Evolutionary conservation across 2,113 vertebrate genomes (phyloP).

Genomic region (Ptilonorhynchus violaceus): DNA sequence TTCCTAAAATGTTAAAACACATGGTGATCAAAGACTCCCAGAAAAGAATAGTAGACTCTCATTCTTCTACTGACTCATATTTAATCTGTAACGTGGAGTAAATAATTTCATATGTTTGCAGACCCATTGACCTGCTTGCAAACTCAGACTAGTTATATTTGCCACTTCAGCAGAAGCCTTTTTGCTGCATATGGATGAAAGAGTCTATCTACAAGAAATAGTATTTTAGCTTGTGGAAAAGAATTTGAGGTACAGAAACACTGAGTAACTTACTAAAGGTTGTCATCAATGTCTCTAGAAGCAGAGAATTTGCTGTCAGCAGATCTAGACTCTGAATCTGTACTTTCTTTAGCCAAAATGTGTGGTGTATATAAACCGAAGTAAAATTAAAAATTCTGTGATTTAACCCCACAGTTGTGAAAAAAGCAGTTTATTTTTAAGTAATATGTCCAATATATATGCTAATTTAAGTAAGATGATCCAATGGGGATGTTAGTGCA

Average conservation of each 20-base stretch:
- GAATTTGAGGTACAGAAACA: background rate
- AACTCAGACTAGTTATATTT: background rate
- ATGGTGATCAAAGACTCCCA: background rate
- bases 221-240: background rate
- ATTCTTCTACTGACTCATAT: conserved; percentile 1
- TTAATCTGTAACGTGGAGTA: background rate
- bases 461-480: background rate
- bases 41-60: background rate
- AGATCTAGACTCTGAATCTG: background rate
- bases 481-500: background rate
- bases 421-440: background rate
- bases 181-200: background rate
- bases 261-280: background rate
- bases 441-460: background rate
- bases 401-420: background rate
- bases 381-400: background rate
- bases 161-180: background rate
- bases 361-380: rapidly evolving
- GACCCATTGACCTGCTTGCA: background rate
- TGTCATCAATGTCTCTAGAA: background rate
- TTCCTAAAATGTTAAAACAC: conserved; percentile 17
- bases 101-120: conserved; percentile 26
- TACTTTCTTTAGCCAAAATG: background rate
- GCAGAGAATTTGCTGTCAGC: background rate
- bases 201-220: background rate